These are phyloP conservation scores for Myiozetetes cayanensis DNA, from an alignment of 2,113 vertebrate genomes.

Conservation along the genomic window DNA sequence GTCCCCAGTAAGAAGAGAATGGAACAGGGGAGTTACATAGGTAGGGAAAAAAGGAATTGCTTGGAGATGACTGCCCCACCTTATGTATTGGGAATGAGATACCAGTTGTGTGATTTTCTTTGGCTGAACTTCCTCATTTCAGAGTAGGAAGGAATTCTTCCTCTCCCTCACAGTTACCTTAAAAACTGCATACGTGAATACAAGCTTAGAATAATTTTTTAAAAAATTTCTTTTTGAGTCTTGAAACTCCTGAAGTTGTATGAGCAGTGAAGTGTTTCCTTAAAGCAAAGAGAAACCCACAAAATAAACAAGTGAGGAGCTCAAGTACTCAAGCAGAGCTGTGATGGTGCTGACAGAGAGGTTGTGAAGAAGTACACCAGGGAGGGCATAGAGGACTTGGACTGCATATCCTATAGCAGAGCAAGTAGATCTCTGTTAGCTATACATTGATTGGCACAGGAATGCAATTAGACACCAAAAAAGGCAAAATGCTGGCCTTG, in stretches of 20 bases:
- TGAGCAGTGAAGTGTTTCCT: background rate
- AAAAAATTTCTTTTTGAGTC: background rate
- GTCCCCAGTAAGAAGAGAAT: background rate
- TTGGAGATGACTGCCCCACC: background rate
- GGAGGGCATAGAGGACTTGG: background rate
- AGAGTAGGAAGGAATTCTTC: background rate
- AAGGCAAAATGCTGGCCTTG: background rate
- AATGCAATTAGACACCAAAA: background rate
- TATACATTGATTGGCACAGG: background rate
- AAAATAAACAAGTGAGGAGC: background rate
- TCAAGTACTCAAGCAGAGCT: background rate
- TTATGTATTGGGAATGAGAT: background rate
- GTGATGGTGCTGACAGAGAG: background rate
- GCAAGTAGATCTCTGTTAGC: background rate
- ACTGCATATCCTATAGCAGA: rapidly evolving
- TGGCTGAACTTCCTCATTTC: background rate
- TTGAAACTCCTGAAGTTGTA: background rate
- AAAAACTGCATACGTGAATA: background rate
- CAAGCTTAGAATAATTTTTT: background rate
- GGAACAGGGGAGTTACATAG: background rate
- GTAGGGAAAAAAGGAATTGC: background rate
- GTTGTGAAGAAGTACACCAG: background rate
- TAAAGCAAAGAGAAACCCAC: background rate
- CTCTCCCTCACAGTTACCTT: background rate
- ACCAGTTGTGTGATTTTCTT: background rate